A percentile compares a stretch with the other conserved stretches of the same genome.
Conservation (phyloP, 2,113 vertebrate genomes). For the Rana temporaria region DNA sequence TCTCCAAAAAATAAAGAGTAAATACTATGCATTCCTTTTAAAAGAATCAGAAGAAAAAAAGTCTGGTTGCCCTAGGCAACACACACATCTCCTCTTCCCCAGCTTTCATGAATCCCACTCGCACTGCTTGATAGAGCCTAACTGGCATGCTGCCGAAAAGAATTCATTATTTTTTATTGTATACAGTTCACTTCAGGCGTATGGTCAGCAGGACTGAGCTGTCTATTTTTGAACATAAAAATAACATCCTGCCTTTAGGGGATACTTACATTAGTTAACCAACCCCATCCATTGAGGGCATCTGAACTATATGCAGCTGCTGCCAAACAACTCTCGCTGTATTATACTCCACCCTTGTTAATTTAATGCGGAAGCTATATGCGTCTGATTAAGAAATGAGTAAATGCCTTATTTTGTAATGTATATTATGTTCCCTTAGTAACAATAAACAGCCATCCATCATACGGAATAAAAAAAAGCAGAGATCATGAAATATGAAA, state of each 20-base stretch:
- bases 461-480: neutral
- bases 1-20: no score
- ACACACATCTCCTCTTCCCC: no score
- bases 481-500: neutral
- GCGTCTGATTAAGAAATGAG: neutral
- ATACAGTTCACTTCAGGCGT: constrained; percentile 27
- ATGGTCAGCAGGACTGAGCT: constrained; percentile 29
- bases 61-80: no score
- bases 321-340: neutral
- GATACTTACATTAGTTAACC: constrained; percentile 32
- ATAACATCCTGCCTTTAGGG: constrained; percentile 42
- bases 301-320: neutral
- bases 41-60: no score
- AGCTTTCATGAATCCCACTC: no score
- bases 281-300: neutral
- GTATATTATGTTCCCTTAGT: constrained; percentile 4
- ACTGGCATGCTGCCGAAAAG: neutral
- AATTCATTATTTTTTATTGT: constrained; percentile 28
- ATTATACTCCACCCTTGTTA: neutral
- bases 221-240: constrained; percentile 38
- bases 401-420: constrained; percentile 21
- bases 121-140: neutral
- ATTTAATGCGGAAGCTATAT: neutral
- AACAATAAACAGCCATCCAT: constrained; percentile 25
- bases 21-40: no score